phyloP scores from a whole-genome alignment of 1,140 invertebrate genomes.

The Trichonephila inaurata region DNA sequence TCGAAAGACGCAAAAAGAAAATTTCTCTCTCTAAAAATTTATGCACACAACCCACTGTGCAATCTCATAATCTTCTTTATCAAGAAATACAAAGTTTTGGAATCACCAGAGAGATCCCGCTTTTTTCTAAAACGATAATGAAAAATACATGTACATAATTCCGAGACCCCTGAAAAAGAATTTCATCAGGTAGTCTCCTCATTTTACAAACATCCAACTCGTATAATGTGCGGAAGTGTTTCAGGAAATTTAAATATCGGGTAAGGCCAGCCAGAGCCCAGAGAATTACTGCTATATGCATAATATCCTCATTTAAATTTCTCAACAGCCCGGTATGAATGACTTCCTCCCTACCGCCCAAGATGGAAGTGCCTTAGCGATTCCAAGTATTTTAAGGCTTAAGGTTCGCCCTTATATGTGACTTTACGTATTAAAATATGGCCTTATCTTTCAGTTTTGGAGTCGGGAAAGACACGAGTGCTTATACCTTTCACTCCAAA shows the following conservation, averaged over 20 bases:
- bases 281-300: conserved; percentile 34
- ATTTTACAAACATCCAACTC: conserved; percentile 16
- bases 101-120: conserved; percentile 10
- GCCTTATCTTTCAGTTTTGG: conserved; percentile 1
- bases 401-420: neutral
- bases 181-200: conserved; percentile 27
- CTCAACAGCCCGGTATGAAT: conserved; percentile 26
- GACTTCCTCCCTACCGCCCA: neutral
- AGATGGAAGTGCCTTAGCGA: conserved; percentile 6
- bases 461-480: neutral
- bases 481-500: neutral
- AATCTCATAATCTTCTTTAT: conserved; percentile 35
- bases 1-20: neutral
- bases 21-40: neutral
- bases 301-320: conserved; percentile 39
- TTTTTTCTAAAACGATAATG: conserved; percentile 31
- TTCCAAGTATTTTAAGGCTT: conserved; percentile 25
- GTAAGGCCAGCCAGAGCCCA: neutral
- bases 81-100: conserved; percentile 33
- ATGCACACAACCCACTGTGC: neutral
- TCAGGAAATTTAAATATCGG: conserved; percentile 39
- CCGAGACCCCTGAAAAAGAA: neutral
- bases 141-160: conserved; percentile 41
- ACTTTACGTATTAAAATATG: conserved; percentile 34
- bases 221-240: neutral